Percentiles rank a stretch among this genome's conserved stretches.
Conservation (phyloP, 2,888 invertebrate genomes). For the Dicranocentrus wangi region DNA sequence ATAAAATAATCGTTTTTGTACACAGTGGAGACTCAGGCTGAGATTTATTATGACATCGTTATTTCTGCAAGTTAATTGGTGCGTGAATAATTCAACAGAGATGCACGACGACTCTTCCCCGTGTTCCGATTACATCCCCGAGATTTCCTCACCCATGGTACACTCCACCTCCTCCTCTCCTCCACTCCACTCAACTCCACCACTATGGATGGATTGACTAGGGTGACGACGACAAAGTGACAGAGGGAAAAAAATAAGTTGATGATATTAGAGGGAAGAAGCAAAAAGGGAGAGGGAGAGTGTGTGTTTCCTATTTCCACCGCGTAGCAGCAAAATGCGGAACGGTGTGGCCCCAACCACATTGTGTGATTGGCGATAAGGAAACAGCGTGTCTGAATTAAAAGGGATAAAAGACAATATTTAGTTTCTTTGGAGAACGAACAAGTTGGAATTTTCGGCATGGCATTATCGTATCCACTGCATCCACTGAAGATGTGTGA, state of each 20-base stretch:
- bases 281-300: slow-evolving; percentile 1
- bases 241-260: slow-evolving; percentile 1
- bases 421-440: slow-evolving; percentile 41
- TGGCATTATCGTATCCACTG: too few species aligned
- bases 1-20: slow-evolving; percentile 23
- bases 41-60: slow-evolving; percentile 32
- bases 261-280: neutral
- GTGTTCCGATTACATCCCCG: slow-evolving; percentile 1
- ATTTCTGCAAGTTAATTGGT: slow-evolving; percentile 43
- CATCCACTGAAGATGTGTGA: too few species aligned
- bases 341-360: too few species aligned
- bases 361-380: slow-evolving; percentile 26
- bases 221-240: slow-evolving; percentile 21
- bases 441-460: neutral
- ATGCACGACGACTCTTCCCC: slow-evolving; percentile 2
- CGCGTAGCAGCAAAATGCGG: too few species aligned
- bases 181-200: neutral
- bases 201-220: slow-evolving; percentile 2
- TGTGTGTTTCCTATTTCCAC: too few species aligned
- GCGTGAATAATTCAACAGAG: slow-evolving; percentile 44
- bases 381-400: slow-evolving; percentile 35
- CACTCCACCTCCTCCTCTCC: neutral
- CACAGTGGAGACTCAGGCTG: neutral
- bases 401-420: slow-evolving; percentile 52
- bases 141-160: neutral